A percentile compares a stretch with the other conserved stretches of the same genome.
phyloP scores from a whole-genome alignment of 53 echinoderm and acorn worm genomes.

The Stichopus horrens region DNA sequence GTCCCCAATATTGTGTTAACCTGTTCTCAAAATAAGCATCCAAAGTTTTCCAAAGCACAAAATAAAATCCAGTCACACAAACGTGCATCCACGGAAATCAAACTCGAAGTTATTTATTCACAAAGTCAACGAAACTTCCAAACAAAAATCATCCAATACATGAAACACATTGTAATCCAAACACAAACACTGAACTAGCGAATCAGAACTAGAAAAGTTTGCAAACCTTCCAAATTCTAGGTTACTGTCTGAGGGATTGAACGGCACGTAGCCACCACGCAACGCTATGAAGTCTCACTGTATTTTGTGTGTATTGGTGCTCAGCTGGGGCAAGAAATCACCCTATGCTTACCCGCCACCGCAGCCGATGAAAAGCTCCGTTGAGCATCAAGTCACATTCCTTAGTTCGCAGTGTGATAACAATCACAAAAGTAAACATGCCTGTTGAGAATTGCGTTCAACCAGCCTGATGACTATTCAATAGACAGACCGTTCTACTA shows the following conservation, averaged over 20 bases:
- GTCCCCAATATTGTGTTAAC: background rate
- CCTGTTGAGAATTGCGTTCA: conserved; percentile 53
- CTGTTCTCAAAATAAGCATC: background rate
- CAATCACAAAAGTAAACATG: conserved; percentile 55
- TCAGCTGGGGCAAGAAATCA: background rate
- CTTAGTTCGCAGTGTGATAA: conserved; percentile 51
- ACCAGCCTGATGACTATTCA: conserved; percentile 49
- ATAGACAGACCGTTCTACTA: background rate
- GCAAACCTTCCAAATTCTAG: background rate
- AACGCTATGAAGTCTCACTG: no score
- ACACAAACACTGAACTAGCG: background rate
- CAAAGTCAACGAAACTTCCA: background rate
- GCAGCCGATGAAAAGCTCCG: conserved; percentile 33
- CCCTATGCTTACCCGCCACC: background rate
- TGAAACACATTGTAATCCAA: background rate
- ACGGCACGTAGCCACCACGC: no score
- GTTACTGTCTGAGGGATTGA: no score
- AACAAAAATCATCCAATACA: background rate
- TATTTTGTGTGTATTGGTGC: no score
- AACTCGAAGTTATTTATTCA: background rate
- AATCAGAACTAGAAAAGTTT: background rate
- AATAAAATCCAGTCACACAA: no score
- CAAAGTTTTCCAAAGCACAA: background rate
- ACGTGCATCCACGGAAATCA: no score
- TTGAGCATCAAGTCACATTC: conserved; percentile 47